Evolutionary conservation across 2,888 invertebrate genomes (phyloP), one percentile per base, ranked within the genome.

Genomic region (Auanema sp.): DNA sequence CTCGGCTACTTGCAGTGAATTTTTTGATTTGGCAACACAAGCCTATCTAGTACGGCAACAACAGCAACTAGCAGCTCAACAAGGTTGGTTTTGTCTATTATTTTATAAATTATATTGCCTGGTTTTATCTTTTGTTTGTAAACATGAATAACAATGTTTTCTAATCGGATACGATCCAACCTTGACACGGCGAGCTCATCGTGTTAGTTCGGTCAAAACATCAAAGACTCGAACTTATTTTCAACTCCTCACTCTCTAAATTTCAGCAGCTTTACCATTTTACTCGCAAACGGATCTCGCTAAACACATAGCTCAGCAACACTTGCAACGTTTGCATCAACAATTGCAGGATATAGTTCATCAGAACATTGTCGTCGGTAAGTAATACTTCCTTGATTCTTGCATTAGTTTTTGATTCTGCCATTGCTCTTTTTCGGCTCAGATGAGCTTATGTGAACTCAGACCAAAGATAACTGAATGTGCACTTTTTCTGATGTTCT

Each of bases 281-380:
- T 43, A 54, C 53, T 60, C 60, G 11, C 60, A 60, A 54, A 51
- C 57, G 18, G 62, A 62, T 50, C 57, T 62, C 50, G 62, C 62
- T 49, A 55, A 62, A 44, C 62, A 60, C 23, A 16, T 62, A 11
- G 62, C 62, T 33, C 62, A 62, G 43, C 62, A 62, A 51, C 62
- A 62, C 33, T 40, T 62, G 23, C 62, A 62, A 50, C 62, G 57
- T 55, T 47, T 62, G 49, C 62, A 62, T 49, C 47, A 56, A 42
- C 62, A 62, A 41, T 57, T 62, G 56, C 62, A 62, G 23, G 62
- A 57, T n/a, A 56, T 62, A 23, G 62, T 62, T 50, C 62, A 62
- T 18, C 62, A 62, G 23, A 60, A 60, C 33, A 60, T 60, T 33
- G 33, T 33, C 42, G 60, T 44, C 21, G 60, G 60, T 60, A 24